Evolutionary conservation across 2,888 invertebrate genomes (phyloP).

Genomic region (Luperina nickerlii): DNA sequence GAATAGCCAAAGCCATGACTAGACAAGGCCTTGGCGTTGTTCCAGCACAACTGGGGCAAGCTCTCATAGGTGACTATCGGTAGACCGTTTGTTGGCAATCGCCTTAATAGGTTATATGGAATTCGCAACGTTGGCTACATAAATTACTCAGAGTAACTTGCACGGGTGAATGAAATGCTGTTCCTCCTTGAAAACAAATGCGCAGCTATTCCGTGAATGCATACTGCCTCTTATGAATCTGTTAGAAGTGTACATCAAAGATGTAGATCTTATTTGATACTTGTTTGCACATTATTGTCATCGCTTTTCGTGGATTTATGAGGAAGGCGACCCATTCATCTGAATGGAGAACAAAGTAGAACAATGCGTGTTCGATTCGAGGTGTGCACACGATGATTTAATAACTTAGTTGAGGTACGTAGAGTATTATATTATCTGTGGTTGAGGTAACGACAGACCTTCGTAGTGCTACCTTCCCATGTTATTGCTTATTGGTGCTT

Average conservation of each 20-base stretch:
- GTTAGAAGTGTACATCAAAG: conserved; percentile 62
- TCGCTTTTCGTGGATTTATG: conserved; percentile 57
- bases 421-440: too few species aligned
- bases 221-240: conserved; percentile 53
- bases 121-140: conserved; percentile 71
- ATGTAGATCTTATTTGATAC: conserved; percentile 56
- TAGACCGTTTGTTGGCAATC: conserved; percentile 87
- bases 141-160: conserved; percentile 66
- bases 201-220: conserved; percentile 55
- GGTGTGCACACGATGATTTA: conserved; percentile 51
- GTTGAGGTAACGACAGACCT: conserved; percentile 74
- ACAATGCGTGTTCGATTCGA: conserved; percentile 34
- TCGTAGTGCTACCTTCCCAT: conserved; percentile 81
- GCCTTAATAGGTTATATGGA: conserved; percentile 82
- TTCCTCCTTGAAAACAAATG: conserved; percentile 60
- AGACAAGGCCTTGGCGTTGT: conserved; percentile 82
- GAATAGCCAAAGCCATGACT: conserved; percentile 76
- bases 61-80: conserved; percentile 81
- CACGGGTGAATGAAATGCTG: conserved; percentile 67
- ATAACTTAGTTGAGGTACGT: conserved; percentile 66
- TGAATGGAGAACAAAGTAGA: conserved; percentile 29
- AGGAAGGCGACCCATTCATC: conserved; percentile 43
- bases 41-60: conserved; percentile 86
- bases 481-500: conserved; percentile 89
- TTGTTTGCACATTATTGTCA: conserved; percentile 60